These are phyloP conservation scores for Melikaiella ostensackeni DNA, from an alignment of 2,888 invertebrate genomes.

Conservation along the genomic window DNA sequence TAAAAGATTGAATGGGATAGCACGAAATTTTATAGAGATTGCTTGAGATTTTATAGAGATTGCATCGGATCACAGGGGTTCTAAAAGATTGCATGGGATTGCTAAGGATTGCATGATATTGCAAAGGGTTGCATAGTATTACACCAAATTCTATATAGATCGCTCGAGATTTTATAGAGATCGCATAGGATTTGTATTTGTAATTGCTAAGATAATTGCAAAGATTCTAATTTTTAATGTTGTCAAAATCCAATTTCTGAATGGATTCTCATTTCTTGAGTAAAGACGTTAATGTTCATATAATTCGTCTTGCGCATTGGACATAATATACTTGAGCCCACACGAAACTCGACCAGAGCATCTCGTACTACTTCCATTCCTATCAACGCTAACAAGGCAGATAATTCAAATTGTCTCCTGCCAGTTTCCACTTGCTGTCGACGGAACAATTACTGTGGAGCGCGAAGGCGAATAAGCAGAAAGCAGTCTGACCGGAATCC, in stretches of 20 bases:
- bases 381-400: constrained; percentile 65
- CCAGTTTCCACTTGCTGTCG: constrained; percentile 50
- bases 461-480: constrained; percentile 50
- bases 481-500: constrained; percentile 56
- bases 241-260: not conserved
- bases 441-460: constrained; percentile 56
- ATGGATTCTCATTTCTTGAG: not conserved
- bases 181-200: too few species aligned
- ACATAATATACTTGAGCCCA: not conserved
- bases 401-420: constrained; percentile 61
- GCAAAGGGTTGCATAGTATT: too few species aligned
- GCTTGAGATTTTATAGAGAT: too few species aligned
- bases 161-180: too few species aligned
- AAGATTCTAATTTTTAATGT: not conserved
- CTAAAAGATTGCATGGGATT: too few species aligned
- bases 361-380: constrained; percentile 49
- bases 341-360: not conserved
- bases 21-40: too few species aligned
- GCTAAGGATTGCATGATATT: too few species aligned
- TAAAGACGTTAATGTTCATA: not conserved
- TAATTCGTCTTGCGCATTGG: not conserved
- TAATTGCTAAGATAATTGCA: too few species aligned
- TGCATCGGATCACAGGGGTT: too few species aligned
- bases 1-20: too few species aligned
- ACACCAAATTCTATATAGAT: too few species aligned